A percentile compares a stretch with the other conserved stretches of the same genome.
Evolutionary conservation across 2,888 invertebrate genomes (phyloP).

Genomic region (Ophion ventricosus): DNA sequence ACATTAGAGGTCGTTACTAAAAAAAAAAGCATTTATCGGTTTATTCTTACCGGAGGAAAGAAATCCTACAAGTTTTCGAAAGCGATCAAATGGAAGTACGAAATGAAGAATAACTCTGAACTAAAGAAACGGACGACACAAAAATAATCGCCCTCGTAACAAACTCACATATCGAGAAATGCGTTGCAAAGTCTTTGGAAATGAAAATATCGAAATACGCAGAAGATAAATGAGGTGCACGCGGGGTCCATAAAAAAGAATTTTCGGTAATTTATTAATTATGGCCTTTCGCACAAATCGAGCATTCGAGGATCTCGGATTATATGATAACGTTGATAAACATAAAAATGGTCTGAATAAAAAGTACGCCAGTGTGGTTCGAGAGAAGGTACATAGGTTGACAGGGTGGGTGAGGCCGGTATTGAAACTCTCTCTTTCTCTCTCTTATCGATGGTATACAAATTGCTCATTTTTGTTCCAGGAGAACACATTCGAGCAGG

Average conservation of each 20-base stretch:
- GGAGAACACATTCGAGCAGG: conserved; percentile 6
- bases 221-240: not conserved
- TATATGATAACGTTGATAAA: conserved; percentile 34
- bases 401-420: not conserved
- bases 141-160: too few relatives aligned
- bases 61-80: not conserved
- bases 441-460: conserved; percentile 37
- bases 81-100: not conserved
- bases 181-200: too few relatives aligned
- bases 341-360: conserved; percentile 49
- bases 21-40: not conserved
- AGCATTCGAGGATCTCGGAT: conserved; percentile 43
- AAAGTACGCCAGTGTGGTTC: conserved; percentile 29
- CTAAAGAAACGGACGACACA: too few relatives aligned
- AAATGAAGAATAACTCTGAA: too few relatives aligned
- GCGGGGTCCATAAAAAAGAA: conserved; percentile 42
- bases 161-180: too few relatives aligned
- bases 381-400: not conserved
- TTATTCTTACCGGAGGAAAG: not conserved
- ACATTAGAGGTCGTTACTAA: not conserved
- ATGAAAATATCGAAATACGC: not conserved
- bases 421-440: conserved; percentile 5
- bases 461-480: conserved; percentile 28
- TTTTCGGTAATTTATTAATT: conserved; percentile 59
- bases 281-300: conserved; percentile 52